These are phyloP conservation scores for Saimiri boliviensis DNA, from an alignment of 2,113 vertebrate genomes.

Conservation along the genomic window DNA sequence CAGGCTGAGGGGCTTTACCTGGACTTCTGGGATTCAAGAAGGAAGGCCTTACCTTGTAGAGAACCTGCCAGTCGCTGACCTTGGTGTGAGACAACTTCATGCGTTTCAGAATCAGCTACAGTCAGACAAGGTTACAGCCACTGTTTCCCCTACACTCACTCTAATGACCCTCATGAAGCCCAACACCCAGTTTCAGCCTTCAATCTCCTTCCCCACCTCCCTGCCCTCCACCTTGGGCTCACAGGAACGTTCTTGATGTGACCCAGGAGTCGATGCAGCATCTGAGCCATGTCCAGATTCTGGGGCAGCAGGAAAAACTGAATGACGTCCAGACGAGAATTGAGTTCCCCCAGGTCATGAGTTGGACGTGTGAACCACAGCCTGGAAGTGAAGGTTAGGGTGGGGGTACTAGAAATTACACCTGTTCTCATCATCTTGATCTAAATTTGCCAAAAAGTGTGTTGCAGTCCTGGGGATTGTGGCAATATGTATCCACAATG, in stretches of 20 bases:
- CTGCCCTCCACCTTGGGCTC: constrained; percentile 31
- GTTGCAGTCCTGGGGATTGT: neutral
- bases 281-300: constrained; percentile 89
- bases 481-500: neutral
- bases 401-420: neutral
- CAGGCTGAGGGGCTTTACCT: neutral
- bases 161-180: neutral
- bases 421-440: neutral
- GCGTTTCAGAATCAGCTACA: constrained; percentile 91
- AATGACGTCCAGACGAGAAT: constrained; percentile 94
- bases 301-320: constrained; percentile 92
- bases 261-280: constrained; percentile 90
- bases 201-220: neutral
- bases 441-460: constrained; percentile 12
- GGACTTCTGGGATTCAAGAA: neutral
- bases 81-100: constrained; percentile 95
- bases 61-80: constrained; percentile 93
- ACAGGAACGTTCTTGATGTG: constrained; percentile 95
- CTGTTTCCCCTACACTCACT: neutral
- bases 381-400: constrained; percentile 73
- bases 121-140: neutral
- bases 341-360: constrained; percentile 87
- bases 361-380: constrained; percentile 96
- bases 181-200: neutral
- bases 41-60: constrained; percentile 87